Percentiles rank a stretch among this genome's conserved stretches.
Evolutionary conservation across 1,140 invertebrate genomes (phyloP).

Genomic region (Pseudomyrmex concolor): DNA sequence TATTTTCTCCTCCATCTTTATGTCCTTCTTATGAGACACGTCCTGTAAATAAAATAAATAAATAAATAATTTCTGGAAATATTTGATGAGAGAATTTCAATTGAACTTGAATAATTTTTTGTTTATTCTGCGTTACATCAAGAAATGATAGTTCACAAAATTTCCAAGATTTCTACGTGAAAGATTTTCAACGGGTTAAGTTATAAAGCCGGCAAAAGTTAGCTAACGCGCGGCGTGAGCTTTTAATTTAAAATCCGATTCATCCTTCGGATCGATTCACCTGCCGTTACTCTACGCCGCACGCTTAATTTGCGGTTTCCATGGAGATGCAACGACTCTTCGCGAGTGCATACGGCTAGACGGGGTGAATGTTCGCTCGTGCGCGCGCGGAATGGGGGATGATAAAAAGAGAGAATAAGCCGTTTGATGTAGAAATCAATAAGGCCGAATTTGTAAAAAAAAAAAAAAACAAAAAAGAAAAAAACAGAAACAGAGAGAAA

Average conservation of each 20-base stretch:
- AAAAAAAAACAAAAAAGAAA: constrained; percentile 45
- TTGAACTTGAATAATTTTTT: too few relatives aligned
- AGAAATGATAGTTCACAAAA: too few relatives aligned
- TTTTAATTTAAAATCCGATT: constrained; percentile 57
- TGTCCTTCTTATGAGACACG: too few relatives aligned
- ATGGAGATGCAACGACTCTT: constrained; percentile 51
- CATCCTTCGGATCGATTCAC: constrained; percentile 40
- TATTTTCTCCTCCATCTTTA: too few relatives aligned
- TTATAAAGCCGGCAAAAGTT: constrained; percentile 27
- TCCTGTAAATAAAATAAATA: too few relatives aligned
- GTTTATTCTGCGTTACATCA: too few relatives aligned
- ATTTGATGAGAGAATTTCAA: too few relatives aligned
- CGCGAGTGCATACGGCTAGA: constrained; percentile 2
- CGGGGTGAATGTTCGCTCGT: neutral
- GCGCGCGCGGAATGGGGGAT: neutral
- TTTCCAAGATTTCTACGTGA: too few relatives aligned
- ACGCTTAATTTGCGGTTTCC: constrained; percentile 67
- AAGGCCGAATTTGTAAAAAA: constrained; percentile 63
- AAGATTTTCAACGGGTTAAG: neutral
- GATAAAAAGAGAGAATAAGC: constrained; percentile 48
- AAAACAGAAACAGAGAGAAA: constrained; percentile 6
- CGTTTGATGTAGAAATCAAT: constrained; percentile 71
- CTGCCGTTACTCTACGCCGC: constrained; percentile 42
- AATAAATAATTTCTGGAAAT: too few relatives aligned
- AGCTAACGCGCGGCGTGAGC: constrained; percentile 10